A percentile compares a stretch with the other conserved stretches of the same genome.
phyloP scores from a whole-genome alignment of 2,797 vertebrate genomes.

The Mus minutoides region DNA sequence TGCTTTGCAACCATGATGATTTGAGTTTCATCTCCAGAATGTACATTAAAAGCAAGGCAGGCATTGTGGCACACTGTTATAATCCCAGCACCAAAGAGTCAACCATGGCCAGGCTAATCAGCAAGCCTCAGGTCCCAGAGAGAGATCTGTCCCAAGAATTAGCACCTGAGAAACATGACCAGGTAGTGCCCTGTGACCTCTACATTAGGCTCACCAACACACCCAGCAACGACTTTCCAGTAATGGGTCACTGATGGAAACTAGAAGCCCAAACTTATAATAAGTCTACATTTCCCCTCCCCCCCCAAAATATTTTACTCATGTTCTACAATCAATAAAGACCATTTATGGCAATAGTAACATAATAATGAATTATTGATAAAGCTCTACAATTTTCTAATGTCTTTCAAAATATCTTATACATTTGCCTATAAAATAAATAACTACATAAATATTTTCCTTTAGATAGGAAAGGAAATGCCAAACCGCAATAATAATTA shows the following conservation, averaged over 20 bases:
- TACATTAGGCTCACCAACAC: neutral
- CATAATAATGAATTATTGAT: conserved; percentile 5
- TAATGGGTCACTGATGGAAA: neutral
- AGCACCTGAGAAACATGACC: neutral
- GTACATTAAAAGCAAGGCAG: neutral
- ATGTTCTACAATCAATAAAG: neutral
- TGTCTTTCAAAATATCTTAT: neutral
- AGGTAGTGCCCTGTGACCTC: neutral
- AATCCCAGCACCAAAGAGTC: neutral
- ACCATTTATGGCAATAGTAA: neutral
- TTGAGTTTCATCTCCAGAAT: neutral
- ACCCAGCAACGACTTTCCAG: neutral
- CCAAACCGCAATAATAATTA: conserved; percentile 43
- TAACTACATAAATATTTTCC: neutral
- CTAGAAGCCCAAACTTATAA: too few relatives aligned
- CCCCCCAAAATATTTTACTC: neutral
- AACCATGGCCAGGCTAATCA: neutral
- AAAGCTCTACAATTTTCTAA: neutral
- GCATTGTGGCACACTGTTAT: neutral
- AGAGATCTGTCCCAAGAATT: neutral
- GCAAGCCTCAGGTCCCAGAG: neutral
- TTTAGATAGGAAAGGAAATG: conserved; percentile 14
- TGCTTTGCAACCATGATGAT: neutral
- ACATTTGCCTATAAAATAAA: neutral
- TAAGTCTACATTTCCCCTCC: neutral